Percentiles rank a stretch among this genome's conserved stretches.
phyloP scores from a whole-genome alignment of 2,888 invertebrate species.

The Metalampra italica region DNA sequence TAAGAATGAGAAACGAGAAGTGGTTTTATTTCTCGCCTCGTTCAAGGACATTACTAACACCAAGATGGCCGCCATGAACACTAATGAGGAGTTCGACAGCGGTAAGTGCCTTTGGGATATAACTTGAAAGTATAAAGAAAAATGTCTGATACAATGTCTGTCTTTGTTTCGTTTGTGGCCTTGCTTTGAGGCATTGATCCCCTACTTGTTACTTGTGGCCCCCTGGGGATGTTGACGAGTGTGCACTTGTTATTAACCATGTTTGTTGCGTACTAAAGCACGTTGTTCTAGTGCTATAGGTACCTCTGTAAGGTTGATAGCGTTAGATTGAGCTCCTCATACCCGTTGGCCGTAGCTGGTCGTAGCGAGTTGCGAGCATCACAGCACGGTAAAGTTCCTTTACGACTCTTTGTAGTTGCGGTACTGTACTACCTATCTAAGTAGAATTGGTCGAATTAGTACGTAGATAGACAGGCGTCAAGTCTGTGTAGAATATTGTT shows the following conservation, averaged over 20 bases:
- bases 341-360: conserved; percentile 58
- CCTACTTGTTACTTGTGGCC: conserved; percentile 20
- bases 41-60: conserved; percentile 97
- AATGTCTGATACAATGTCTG: conserved; percentile 12
- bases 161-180: conserved; percentile 22
- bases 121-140: conserved; percentile 35
- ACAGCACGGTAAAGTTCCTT: conserved; percentile 72
- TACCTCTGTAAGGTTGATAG: conserved; percentile 46
- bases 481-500: conserved; percentile 37
- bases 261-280: conserved; percentile 44
- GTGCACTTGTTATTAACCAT: conserved; percentile 37
- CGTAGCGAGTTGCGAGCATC: conserved; percentile 57
- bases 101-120: conserved; percentile 80
- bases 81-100: conserved; percentile 91
- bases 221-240: conserved; percentile 28
- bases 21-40: conserved; percentile 96
- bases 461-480: conserved; percentile 39
- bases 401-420: conserved; percentile 38
- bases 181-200: conserved; percentile 24
- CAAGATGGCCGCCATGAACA: conserved; percentile 91
- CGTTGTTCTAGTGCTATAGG: conserved; percentile 64
- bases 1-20: conserved; percentile 98
- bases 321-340: conserved; percentile 63
- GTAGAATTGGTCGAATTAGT: conserved; percentile 39
- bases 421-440: conserved; percentile 23